Evolutionary conservation across 2,888 invertebrate species (phyloP).

Genomic region (Protophormia terraenovae): DNA sequence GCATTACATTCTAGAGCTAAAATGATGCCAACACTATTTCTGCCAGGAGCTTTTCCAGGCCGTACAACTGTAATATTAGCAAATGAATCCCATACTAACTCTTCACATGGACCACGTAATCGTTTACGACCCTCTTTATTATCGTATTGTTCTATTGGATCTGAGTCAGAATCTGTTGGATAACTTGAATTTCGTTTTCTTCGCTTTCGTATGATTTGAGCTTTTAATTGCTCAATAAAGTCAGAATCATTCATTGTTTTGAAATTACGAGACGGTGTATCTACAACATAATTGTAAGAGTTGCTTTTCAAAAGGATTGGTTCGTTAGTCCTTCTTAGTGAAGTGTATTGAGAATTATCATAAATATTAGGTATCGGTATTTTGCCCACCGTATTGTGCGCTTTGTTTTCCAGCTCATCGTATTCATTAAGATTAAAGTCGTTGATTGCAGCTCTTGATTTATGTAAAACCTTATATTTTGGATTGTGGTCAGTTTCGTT

Average conservation of each 20-base stretch:
- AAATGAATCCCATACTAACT: conserved; percentile 78
- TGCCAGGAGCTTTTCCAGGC: conserved; percentile 86
- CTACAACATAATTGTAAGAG: conserved; percentile 58
- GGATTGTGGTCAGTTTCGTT: conserved; percentile 74
- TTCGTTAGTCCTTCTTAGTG: conserved; percentile 55
- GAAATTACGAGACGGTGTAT: conserved; percentile 21
- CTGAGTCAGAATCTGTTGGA: conserved; percentile 69
- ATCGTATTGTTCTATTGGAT: conserved; percentile 72
- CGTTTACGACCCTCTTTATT: conserved; percentile 72
- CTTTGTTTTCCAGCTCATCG: conserved; percentile 66
- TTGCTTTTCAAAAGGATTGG: conserved; percentile 60
- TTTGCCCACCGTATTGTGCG: conserved; percentile 50
- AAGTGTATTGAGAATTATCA: conserved; percentile 69
- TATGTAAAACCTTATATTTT: conserved; percentile 73
- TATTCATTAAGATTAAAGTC: conserved; percentile 67
- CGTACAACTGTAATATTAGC: conserved; percentile 86
- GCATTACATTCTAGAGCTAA: conserved; percentile 89
- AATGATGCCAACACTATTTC: conserved; percentile 89
- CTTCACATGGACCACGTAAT: conserved; percentile 85
- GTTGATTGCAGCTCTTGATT: conserved; percentile 70
- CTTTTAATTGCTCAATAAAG: conserved; percentile 77
- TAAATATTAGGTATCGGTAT: conserved; percentile 74
- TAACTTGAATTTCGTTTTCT: conserved; percentile 71
- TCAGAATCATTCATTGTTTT: conserved; percentile 66
- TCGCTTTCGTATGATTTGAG: conserved; percentile 76